A percentile compares a stretch with the other conserved stretches of the same genome.
phyloP scores from a whole-genome alignment of 2,113 vertebrate species.

The Bufo bufo region DNA sequence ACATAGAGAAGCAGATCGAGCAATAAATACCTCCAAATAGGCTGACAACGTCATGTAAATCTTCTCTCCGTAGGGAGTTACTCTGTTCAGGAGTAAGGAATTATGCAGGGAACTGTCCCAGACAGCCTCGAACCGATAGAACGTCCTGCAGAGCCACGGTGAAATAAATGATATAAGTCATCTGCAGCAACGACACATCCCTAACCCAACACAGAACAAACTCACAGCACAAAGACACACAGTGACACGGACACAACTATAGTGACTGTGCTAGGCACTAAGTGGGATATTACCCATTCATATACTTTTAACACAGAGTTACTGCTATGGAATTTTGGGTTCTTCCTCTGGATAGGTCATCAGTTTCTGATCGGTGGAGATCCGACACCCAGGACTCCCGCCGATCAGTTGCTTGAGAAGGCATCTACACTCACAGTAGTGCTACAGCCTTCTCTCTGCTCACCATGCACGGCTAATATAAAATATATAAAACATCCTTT shows the following conservation, averaged over 20 bases:
- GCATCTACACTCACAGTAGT: too few species aligned
- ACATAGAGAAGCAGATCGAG: not conserved
- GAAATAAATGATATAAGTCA: not conserved
- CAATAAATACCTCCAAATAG: constrained; percentile 86
- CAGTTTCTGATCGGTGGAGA: too few species aligned
- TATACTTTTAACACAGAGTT: not conserved
- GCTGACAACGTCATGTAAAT: constrained; percentile 98
- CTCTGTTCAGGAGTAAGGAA: constrained; percentile 93
- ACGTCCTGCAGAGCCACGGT: constrained; percentile 77
- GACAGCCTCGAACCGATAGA: constrained; percentile 95
- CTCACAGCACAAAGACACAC: constrained; percentile 39
- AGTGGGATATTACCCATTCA: not conserved
- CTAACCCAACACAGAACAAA: constrained; percentile 17
- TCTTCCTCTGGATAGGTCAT: too few species aligned
- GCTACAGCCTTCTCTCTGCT: too few species aligned
- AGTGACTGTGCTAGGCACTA: not conserved
- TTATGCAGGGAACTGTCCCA: constrained; percentile 99
- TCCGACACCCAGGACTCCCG: too few species aligned
- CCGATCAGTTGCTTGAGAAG: too few species aligned
- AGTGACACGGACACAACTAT: not conserved
- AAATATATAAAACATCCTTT: too few species aligned
- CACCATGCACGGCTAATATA: too few species aligned
- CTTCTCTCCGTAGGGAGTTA: constrained; percentile 96
- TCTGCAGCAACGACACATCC: not conserved
- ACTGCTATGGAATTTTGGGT: not conserved